Evolutionary conservation across 2,888 invertebrate species (phyloP).

Genomic region (Oscheius onirici): DNA sequence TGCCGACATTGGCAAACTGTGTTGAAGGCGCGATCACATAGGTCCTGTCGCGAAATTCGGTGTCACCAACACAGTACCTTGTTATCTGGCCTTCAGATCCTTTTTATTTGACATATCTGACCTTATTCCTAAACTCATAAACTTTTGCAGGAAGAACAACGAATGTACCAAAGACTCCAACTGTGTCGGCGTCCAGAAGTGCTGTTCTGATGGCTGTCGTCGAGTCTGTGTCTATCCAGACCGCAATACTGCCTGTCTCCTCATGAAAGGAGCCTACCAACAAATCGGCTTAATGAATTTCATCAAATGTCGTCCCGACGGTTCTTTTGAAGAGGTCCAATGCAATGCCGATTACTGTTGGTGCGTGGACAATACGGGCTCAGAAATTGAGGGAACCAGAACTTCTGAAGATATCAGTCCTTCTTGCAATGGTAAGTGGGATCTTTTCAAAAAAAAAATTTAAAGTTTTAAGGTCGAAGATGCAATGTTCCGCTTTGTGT

Average conservation of each 20-base stretch:
- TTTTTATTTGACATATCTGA: no score
- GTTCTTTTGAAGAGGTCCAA: conserved; percentile 62
- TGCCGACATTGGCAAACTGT: no score
- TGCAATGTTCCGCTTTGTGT: conserved; percentile 26
- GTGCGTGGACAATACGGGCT: conserved; percentile 63
- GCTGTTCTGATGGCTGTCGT: conserved; percentile 68
- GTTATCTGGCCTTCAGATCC: no score
- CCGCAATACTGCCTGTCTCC: conserved; percentile 61
- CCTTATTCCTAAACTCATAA: not conserved
- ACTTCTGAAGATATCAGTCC: conserved; percentile 49
- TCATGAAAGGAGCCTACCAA: conserved; percentile 59
- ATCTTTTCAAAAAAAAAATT: not conserved
- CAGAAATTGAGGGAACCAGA: conserved; percentile 62
- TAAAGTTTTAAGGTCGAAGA: conserved; percentile 5
- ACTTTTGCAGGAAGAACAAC: conserved; percentile 33
- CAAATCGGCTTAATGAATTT: conserved; percentile 51
- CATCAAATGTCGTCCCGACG: conserved; percentile 60
- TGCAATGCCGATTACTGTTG: conserved; percentile 64
- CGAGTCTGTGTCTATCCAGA: conserved; percentile 51
- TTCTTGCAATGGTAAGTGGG: conserved; percentile 43
- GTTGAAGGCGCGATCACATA: no score
- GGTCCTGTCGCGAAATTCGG: no score
- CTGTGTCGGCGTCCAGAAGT: conserved; percentile 64
- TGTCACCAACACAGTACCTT: no score
- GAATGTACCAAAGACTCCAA: conserved; percentile 61